Evolutionary conservation across 2,797 vertebrate genomes (phyloP), one percentile per base, ranked within the genome.

Genomic region (Lacerta bilineata): DNA sequence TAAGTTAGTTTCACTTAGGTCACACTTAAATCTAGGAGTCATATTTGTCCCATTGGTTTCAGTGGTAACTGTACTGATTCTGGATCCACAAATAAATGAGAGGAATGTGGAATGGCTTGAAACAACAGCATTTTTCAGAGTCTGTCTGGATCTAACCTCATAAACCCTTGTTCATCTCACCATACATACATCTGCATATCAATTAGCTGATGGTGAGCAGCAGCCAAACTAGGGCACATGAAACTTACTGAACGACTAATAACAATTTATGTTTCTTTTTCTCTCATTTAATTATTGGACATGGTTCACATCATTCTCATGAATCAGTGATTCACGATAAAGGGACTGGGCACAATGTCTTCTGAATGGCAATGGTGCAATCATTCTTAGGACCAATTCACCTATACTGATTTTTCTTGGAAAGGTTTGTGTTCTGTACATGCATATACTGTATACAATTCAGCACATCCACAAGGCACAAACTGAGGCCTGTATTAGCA

Each of bases 201-300:
- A 90, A 74, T 76, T 77, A 66, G 4, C 43, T 8, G 66, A 9
- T 41, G 15, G 61, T 8, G 29, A 39, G 36, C 76, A 84, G 85
- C 66, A 93, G 80, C 41, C 69, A 72, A 85, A 46, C 25, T 86
- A 41, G 69, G 33, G 2, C 68, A 68, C 80, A 93, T 82, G 82
- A 33, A 78, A 74, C 20, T 76, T 82, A 8, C 1, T 89, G 72
- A 36, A 39, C 50, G 5, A 9, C 88, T 93, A 91, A 59, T 29
- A 83, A n/a, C 36, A 84, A 46, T 90, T 92, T 92, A 75, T 88
- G 61, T 64, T 64, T 64, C 83, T n/a, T 89, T 91, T 93, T 91
- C 66, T 90, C 80, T 86, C 72, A 43, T 80, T 92, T 87, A 89
- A 71, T 86, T 91, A 91, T 72, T 64, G 55, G 87, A 39, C 91